A percentile compares a stretch with the other conserved stretches of the same genome.
Conservation (phyloP, 2,113 vertebrate species). For the Ia io region DNA sequence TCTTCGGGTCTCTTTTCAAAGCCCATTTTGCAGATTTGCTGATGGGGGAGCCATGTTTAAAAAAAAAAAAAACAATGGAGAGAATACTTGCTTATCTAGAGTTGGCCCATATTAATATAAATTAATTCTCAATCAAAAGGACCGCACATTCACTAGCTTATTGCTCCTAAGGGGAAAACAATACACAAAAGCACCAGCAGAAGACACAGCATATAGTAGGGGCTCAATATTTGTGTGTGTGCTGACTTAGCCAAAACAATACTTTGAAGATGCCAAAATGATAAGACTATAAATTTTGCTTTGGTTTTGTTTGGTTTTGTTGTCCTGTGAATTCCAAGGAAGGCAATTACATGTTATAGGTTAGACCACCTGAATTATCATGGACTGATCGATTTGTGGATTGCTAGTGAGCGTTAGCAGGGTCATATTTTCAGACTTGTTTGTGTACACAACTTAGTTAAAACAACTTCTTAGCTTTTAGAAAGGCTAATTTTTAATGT, state of each 20-base stretch:
- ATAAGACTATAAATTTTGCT: neutral
- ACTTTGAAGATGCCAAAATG: neutral
- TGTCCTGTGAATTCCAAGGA: neutral
- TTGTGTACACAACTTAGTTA: neutral
- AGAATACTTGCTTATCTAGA: neutral
- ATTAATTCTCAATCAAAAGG: neutral
- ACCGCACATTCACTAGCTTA: neutral
- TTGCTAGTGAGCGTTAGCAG: neutral
- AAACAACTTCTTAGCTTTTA: neutral
- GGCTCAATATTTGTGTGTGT: neutral
- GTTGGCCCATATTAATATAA: neutral
- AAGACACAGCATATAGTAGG: neutral
- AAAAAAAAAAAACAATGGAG: neutral
- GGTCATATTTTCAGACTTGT: neutral
- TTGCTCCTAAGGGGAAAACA: neutral
- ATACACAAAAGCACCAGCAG: neutral
- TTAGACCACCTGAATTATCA: neutral
- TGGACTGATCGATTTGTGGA: rapidly evolving
- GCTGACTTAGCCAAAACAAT: neutral
- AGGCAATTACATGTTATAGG: neutral
- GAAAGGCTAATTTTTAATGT: neutral
- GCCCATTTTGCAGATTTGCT: neutral
- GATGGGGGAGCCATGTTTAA: rapidly evolving
- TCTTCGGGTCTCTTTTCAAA: neutral
- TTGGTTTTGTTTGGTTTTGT: neutral